Conservation (phyloP, 2,888 invertebrate species). For the Dendrolimus pini region DNA sequence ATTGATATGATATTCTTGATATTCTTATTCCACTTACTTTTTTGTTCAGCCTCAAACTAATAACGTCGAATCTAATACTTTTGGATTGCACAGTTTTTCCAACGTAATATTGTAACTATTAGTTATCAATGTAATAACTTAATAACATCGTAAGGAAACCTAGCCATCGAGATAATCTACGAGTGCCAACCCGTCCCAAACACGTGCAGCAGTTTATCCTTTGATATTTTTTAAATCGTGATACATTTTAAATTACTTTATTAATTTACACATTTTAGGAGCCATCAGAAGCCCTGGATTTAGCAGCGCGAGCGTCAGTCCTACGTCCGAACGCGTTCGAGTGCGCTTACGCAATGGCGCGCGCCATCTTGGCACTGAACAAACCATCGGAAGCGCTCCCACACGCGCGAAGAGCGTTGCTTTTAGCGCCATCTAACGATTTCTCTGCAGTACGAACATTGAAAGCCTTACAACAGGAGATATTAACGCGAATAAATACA, state of each 20-base stretch:
- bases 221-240: no score
- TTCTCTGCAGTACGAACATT: slow-evolving; percentile 84
- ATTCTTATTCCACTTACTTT: no score
- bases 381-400: slow-evolving; percentile 85
- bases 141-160: no score
- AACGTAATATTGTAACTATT: no score
- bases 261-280: slow-evolving; percentile 73
- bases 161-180: no score
- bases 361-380: slow-evolving; percentile 88
- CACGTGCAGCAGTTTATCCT: no score
- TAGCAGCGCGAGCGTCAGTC: slow-evolving; percentile 90
- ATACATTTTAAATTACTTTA: neutral
- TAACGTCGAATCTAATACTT: no score
- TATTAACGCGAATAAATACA: slow-evolving; percentile 70
- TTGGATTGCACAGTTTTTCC: no score
- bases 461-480: slow-evolving; percentile 85
- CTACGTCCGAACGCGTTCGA: slow-evolving; percentile 93
- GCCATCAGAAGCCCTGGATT: slow-evolving; percentile 89
- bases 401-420: slow-evolving; percentile 88
- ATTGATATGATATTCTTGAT: no score
- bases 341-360: slow-evolving; percentile 93
- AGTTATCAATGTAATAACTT: no score
- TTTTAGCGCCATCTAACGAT: slow-evolving; percentile 83
- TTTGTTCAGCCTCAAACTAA: no score
- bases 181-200: no score